A percentile compares a stretch with the other conserved stretches of the same genome.
Evolutionary conservation across 1,140 invertebrate genomes (phyloP).

Genomic region (Aphelinus certus): DNA sequence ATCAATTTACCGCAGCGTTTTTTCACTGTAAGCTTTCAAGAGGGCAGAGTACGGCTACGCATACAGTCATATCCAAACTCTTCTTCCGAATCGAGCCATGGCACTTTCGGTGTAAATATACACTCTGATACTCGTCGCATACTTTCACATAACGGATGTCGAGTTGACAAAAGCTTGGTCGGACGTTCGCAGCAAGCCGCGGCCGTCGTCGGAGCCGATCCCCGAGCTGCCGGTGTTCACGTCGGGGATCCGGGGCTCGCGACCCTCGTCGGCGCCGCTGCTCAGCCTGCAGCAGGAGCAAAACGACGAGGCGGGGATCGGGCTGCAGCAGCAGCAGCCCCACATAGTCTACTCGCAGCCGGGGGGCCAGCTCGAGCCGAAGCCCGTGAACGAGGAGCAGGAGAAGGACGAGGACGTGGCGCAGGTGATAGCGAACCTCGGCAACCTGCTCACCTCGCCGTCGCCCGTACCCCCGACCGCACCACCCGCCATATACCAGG

Average conservation of each 20-base stretch:
- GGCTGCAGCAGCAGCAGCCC: conserved; percentile 46
- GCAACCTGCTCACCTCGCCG: conserved; percentile 32
- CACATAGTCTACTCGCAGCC: conserved; percentile 57
- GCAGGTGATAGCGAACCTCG: conserved; percentile 50
- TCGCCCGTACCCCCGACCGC: background rate
- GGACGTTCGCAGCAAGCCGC: conserved; percentile 55
- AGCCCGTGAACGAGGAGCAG: conserved; percentile 53
- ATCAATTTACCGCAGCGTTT: no score
- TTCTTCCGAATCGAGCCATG: no score
- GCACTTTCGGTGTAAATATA: no score
- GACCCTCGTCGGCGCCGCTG: conserved; percentile 51
- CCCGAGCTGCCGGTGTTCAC: conserved; percentile 49
- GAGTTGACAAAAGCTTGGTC: background rate
- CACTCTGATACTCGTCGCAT: no score
- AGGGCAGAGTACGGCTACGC: no score
- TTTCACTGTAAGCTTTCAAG: no score
- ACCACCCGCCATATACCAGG: background rate
- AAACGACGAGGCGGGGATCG: conserved; percentile 51
- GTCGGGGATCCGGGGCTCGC: conserved; percentile 36
- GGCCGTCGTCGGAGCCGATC: conserved; percentile 67
- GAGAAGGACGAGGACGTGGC: conserved; percentile 46
- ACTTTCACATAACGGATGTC: background rate
- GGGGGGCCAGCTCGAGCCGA: conserved; percentile 54
- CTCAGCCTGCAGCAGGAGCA: conserved; percentile 56
- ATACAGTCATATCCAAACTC: no score